Evolutionary conservation across 2,797 vertebrate genomes (phyloP).

Genomic region (Odontamblyopus lacepedii): DNA sequence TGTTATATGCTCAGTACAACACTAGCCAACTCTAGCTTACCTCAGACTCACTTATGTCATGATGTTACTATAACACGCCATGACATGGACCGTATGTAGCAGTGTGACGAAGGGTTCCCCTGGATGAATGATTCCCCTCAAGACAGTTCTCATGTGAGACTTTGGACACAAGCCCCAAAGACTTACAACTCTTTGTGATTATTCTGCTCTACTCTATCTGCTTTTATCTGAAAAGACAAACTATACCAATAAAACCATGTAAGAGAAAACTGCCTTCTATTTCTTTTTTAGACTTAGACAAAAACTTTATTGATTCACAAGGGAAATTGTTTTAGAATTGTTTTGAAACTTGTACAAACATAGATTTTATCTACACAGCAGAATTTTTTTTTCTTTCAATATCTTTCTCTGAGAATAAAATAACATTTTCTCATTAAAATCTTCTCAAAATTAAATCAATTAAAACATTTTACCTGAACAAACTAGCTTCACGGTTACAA

Average conservation of each 20-base stretch:
- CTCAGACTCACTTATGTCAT: constrained; percentile 62
- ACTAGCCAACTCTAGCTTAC: constrained; percentile 76
- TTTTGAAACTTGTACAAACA: background rate
- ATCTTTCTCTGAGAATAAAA: too few relatives aligned
- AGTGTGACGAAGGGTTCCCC: constrained; percentile 48
- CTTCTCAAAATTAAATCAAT: background rate
- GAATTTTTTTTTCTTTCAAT: too few relatives aligned
- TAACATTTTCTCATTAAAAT: too few relatives aligned
- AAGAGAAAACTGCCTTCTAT: background rate
- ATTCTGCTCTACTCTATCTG: constrained; percentile 70
- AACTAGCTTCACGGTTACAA: background rate
- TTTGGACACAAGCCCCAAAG: constrained; percentile 61
- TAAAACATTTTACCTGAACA: background rate
- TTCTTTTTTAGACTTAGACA: background rate
- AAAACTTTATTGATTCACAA: too few relatives aligned
- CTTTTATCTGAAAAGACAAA: constrained; percentile 69
- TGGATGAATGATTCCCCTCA: constrained; percentile 56
- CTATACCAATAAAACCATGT: constrained; percentile 54
- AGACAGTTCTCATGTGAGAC: constrained; percentile 51
- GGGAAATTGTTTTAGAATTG: too few relatives aligned
- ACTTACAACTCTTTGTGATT: constrained; percentile 57
- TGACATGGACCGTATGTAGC: constrained; percentile 68
- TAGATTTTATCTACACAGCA: background rate
- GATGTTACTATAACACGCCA: constrained; percentile 51
- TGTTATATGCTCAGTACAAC: constrained; percentile 71